Percentiles rank a stretch among this genome's conserved stretches.
Conservation (phyloP, 1,140 invertebrate genomes). For the Drepana arcuata region DNA sequence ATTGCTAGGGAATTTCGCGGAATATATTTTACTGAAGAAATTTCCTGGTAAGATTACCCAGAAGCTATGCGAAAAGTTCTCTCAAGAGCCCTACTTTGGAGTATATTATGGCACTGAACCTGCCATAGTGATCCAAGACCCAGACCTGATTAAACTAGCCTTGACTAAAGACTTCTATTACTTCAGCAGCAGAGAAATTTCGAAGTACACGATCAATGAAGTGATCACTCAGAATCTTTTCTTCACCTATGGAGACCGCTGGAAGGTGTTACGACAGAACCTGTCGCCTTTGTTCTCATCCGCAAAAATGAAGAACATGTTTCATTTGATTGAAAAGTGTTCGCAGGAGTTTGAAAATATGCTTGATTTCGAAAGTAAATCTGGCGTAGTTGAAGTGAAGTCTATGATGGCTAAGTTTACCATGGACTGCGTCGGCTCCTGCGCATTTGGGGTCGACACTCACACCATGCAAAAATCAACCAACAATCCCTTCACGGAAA, state of each 20-base stretch:
- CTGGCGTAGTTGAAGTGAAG: constrained; percentile 42
- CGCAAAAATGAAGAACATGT: constrained; percentile 70
- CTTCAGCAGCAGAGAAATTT: constrained; percentile 53
- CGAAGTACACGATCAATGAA: background rate
- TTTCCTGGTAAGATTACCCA: constrained; percentile 46
- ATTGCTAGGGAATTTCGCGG: constrained; percentile 61
- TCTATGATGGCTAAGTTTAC: constrained; percentile 51
- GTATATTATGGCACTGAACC: constrained; percentile 62
- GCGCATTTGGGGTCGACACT: constrained; percentile 58
- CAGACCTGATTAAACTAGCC: constrained; percentile 61
- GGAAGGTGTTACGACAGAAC: constrained; percentile 59
- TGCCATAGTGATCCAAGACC: constrained; percentile 57
- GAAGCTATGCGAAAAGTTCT: constrained; percentile 45
- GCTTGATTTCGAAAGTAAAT: constrained; percentile 13
- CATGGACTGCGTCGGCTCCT: constrained; percentile 61
- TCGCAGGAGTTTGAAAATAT: constrained; percentile 36
- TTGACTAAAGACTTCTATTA: constrained; percentile 61
- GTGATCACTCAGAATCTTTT: background rate
- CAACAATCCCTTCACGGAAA: constrained; percentile 54
- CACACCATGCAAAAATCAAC: constrained; percentile 40
- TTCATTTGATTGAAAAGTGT: constrained; percentile 55
- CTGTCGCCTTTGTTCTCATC: constrained; percentile 66
- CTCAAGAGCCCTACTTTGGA: constrained; percentile 47
- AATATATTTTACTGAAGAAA: constrained; percentile 43
- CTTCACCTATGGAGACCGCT: constrained; percentile 8